Evolutionary conservation across 2,797 vertebrate species (phyloP).

Genomic region (Moxostoma hubbsi): DNA sequence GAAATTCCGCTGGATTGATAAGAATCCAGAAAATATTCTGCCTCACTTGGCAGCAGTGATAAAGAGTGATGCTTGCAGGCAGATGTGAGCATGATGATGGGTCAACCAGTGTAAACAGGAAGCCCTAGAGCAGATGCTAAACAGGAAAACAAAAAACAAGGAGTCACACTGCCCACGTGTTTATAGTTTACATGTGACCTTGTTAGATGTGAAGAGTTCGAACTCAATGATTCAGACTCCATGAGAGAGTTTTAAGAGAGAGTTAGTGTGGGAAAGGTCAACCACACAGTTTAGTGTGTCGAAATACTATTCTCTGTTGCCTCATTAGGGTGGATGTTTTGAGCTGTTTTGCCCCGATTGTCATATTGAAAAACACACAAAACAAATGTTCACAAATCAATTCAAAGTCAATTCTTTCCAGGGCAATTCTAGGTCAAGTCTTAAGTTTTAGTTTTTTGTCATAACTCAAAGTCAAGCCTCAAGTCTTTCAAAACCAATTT

Average conservation of each 20-base stretch:
- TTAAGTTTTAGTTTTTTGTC: too few relatives aligned
- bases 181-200: slow-evolving; percentile 16
- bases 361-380: neutral
- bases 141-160: slow-evolving; percentile 25
- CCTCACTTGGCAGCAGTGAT: slow-evolving; percentile 44
- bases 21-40: slow-evolving; percentile 50
- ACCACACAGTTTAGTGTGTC: slow-evolving; percentile 15
- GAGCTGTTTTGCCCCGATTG: slow-evolving; percentile 6
- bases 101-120: neutral
- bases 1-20: slow-evolving; percentile 59
- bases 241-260: neutral
- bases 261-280: slow-evolving; percentile 44
- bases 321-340: slow-evolving; percentile 34
- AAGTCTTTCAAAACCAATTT: too few relatives aligned
- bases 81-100: slow-evolving; percentile 5
- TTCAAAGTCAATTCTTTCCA: neutral
- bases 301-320: slow-evolving; percentile 31
- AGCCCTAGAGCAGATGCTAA: neutral
- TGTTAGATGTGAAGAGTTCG: neutral
- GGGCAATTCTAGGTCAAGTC: too few relatives aligned
- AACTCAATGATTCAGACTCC: slow-evolving; percentile 4
- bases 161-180: neutral
- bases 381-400: too few relatives aligned
- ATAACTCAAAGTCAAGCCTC: too few relatives aligned
- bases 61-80: slow-evolving; percentile 31